Evolutionary conservation across 2,888 invertebrate species (phyloP), one percentile per base, ranked within the genome.

Genomic region (Drosophila meridionalis): DNA sequence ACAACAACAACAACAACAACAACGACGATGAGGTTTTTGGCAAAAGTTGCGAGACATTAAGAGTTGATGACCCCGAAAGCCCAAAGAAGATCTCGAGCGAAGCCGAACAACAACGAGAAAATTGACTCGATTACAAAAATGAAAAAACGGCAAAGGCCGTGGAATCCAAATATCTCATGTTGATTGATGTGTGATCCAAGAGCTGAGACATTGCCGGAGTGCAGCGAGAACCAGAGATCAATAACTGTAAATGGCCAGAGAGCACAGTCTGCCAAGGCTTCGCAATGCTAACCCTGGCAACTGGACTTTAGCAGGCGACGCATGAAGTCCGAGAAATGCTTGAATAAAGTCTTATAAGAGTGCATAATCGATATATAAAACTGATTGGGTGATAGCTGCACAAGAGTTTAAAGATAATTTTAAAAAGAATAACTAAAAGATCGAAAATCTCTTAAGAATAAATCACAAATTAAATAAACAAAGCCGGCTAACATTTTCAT

Each of bases 61-160:
- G 73, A 73, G 82, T 72, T 75, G 71, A 83, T 87, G 87, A 85
- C 85, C 85, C 86, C 83, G 88, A 85, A 85, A 85, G 69, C 83
- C 85, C 79, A 78, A 76, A 85, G 76, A 67, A 79, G 55, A 66
- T 52, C 68, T 59, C 58, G 65, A 69, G 60, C 71, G 68, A 70
- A 78, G 81, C 75, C 75, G 72, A 77, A 57, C 77, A 69, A 48
- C 69, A 66, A 50, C 62, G 66, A 26, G 53, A 26, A 38, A 55
- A 55, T 30, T 12, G 20, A 55, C 28, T 55, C 55, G 55, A 75
- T 71, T 71, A 71, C 78, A 56, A 69, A 43, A 20, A 43, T 20
- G 9, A 28, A 28, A 77, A 77, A 73, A 73, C 58, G 47, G 60
- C 74, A 63, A 67, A 69, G 61, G 38, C 75, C 78, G 64, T 66